Evolutionary conservation across 2,888 invertebrate species (phyloP).

Genomic region (Diaprepes abbreviatus): DNA sequence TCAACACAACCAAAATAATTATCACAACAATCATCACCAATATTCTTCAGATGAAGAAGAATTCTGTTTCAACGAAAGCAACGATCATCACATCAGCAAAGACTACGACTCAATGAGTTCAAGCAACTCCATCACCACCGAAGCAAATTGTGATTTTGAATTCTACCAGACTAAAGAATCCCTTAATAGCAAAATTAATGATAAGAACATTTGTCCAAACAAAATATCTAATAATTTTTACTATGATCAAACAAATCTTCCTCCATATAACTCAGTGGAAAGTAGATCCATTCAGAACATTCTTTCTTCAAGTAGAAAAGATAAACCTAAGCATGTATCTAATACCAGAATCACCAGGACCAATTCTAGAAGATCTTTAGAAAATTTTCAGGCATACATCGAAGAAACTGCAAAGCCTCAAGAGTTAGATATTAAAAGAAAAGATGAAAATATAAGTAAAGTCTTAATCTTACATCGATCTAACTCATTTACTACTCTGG

Average conservation of each 20-base stretch:
- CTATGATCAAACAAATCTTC: conserved; percentile 2
- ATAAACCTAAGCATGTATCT: conserved; percentile 41
- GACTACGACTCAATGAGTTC: conserved; percentile 64
- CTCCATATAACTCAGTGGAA: conserved; percentile 23
- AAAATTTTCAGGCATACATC: conserved; percentile 63
- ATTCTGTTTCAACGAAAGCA: conserved; percentile 64
- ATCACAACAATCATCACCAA: conserved; percentile 20
- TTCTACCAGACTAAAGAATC: conserved; percentile 69
- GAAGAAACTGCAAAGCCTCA: conserved; percentile 49
- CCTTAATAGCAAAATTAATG: neutral
- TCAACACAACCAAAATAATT: conserved; percentile 5
- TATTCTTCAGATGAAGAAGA: conserved; percentile 33
- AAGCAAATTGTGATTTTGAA: conserved; percentile 76
- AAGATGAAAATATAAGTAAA: conserved; percentile 40
- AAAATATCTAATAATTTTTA: neutral
- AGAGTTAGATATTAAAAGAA: conserved; percentile 27
- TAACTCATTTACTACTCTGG: conserved; percentile 62
- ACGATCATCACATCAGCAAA: conserved; percentile 36
- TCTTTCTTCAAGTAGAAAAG: neutral
- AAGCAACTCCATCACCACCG: conserved; percentile 73
- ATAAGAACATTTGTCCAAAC: neutral
- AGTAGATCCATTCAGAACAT: neutral
- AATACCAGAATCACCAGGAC: conserved; percentile 60
- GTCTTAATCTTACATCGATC: conserved; percentile 59
- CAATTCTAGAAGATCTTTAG: conserved; percentile 63